phyloP scores from a whole-genome alignment of 2,797 vertebrate species.

The Sciurus vulgaris region DNA sequence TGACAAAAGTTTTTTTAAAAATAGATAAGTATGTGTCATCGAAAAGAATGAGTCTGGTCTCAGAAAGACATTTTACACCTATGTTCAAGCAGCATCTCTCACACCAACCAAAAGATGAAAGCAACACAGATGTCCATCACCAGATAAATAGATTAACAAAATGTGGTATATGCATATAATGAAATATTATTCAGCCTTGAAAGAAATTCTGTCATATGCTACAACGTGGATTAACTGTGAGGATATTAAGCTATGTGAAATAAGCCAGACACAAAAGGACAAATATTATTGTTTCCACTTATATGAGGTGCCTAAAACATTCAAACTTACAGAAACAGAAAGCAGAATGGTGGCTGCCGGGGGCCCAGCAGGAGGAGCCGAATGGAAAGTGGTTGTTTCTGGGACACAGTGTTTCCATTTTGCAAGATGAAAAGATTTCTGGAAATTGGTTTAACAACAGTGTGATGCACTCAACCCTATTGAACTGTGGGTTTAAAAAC shows the following conservation, averaged over 20 bases:
- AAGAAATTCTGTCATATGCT: background rate
- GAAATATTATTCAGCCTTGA: background rate
- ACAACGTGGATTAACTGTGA: background rate
- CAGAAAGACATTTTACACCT: background rate
- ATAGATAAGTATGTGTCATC: slow-evolving; percentile 39
- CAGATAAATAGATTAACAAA: background rate
- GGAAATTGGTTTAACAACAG: background rate
- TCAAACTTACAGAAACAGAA: background rate
- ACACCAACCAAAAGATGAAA: background rate
- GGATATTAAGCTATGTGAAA: background rate
- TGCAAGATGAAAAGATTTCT: background rate
- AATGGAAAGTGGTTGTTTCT: background rate
- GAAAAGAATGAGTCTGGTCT: slow-evolving; percentile 42
- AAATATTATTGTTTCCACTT: background rate
- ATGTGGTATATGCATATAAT: no score
- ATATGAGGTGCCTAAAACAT: background rate
- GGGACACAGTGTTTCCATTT: background rate
- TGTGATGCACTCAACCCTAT: background rate
- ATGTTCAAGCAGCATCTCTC: background rate
- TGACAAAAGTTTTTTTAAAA: background rate
- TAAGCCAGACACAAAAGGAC: background rate
- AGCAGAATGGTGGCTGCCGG: background rate
- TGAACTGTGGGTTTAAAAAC: background rate
- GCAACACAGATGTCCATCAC: background rate
- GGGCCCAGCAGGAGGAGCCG: rapidly evolving